Evolutionary conservation across 2,797 vertebrate species (phyloP).

Genomic region (Astyanax mexicanus): DNA sequence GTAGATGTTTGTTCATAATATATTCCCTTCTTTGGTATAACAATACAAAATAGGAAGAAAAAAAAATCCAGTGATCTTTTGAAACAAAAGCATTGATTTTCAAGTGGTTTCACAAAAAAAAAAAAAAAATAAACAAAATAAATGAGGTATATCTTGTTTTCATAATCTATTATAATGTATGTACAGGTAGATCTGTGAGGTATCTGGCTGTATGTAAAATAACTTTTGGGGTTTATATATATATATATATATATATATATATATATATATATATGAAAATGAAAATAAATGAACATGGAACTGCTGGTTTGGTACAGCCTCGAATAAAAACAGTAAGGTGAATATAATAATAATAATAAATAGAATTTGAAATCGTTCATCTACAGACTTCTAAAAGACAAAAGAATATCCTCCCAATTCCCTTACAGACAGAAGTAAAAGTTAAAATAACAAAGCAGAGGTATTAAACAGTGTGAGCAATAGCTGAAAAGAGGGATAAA

Average conservation of each 20-base stretch:
- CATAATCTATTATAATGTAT: constrained; percentile 71
- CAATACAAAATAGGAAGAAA: constrained; percentile 74
- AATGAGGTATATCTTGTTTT: constrained; percentile 80
- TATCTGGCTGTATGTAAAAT: constrained; percentile 66
- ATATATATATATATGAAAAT: too few relatives aligned
- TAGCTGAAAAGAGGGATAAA: background rate
- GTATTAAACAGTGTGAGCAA: constrained; percentile 29
- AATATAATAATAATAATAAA: constrained; percentile 68
- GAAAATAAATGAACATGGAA: constrained; percentile 27
- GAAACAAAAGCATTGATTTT: constrained; percentile 69
- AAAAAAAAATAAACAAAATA: constrained; percentile 71
- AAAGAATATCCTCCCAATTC: constrained; percentile 56
- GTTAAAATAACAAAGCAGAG: constrained; percentile 51
- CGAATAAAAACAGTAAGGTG: constrained; percentile 60
- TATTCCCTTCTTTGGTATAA: constrained; percentile 83
- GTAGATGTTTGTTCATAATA: constrained; percentile 81
- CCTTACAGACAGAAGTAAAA: constrained; percentile 61
- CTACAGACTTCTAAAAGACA: constrained; percentile 61
- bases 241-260: background rate
- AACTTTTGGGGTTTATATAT: constrained; percentile 48
- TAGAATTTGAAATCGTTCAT: constrained; percentile 67
- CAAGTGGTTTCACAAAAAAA: constrained; percentile 76
- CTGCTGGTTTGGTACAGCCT: constrained; percentile 56
- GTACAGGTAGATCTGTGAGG: constrained; percentile 72
- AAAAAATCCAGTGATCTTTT: constrained; percentile 73